phyloP scores from a whole-genome alignment of 2,888 invertebrate species.

The Gymnosoma rotundatum region DNA sequence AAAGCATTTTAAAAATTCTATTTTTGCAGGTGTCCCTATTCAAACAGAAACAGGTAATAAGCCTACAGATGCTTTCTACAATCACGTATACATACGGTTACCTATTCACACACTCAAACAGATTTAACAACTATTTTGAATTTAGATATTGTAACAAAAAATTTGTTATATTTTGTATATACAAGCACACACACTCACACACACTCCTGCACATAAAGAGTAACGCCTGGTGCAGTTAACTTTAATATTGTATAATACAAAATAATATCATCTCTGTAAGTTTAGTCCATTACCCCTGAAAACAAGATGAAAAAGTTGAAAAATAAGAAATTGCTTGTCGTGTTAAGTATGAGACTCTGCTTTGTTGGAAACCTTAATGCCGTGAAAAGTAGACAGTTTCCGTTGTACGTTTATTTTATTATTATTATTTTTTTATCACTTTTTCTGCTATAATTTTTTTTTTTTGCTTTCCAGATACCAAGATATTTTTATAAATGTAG shows the following conservation, averaged over 20 bases:
- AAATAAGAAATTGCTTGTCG: constrained; percentile 16
- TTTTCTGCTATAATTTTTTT: constrained; percentile 40
- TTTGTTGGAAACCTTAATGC: constrained; percentile 39
- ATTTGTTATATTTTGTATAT: background rate
- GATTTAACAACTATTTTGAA: constrained; percentile 9
- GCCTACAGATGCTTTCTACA: constrained; percentile 7
- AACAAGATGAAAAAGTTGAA: constrained; percentile 35
- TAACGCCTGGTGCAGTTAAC: constrained; percentile 31
- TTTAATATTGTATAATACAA: constrained; percentile 57
- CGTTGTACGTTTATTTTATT: constrained; percentile 53
- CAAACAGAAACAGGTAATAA: background rate
- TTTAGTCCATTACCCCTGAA: constrained; percentile 50
- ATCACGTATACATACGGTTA: background rate
- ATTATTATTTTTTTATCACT: constrained; percentile 19
- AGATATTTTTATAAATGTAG: constrained; percentile 30
- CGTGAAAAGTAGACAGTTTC: constrained; percentile 55
- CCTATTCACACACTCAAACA: background rate
- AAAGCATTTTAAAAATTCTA: background rate
- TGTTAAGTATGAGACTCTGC: constrained; percentile 29
- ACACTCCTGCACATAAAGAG: background rate
- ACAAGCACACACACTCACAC: background rate
- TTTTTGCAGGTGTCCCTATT: constrained; percentile 10
- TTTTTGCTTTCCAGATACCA: background rate
- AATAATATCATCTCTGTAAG: constrained; percentile 40
- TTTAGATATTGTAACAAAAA: constrained; percentile 6